A percentile compares a stretch with the other conserved stretches of the same genome.
Evolutionary conservation across 2,888 invertebrate genomes (phyloP).

Genomic region (Coleophora flavipennella): DNA sequence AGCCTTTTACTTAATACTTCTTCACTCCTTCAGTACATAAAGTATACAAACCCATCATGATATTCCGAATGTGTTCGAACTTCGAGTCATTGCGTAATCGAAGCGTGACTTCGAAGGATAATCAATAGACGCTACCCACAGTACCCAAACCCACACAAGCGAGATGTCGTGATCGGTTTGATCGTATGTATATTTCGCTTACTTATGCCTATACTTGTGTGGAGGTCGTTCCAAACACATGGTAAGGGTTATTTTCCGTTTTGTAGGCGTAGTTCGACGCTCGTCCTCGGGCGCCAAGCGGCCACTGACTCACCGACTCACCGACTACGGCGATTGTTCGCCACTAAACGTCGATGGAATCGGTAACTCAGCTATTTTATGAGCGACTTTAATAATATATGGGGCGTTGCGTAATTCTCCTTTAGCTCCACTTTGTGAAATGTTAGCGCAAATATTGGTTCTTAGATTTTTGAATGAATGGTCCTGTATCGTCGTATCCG

Average conservation of each 20-base stretch:
- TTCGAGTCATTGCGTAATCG: constrained; percentile 25
- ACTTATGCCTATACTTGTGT: constrained; percentile 14
- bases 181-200: constrained; percentile 6
- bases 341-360: constrained; percentile 62
- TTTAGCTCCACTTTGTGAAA: constrained; percentile 40
- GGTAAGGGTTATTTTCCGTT: constrained; percentile 43
- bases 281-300: constrained; percentile 52
- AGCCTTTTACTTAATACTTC: constrained; percentile 26
- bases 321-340: constrained; percentile 56
- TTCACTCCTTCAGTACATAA: not conserved
- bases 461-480: constrained; percentile 12
- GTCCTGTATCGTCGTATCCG: no score
- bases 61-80: constrained; percentile 26
- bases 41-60: no score
- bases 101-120: constrained; percentile 33
- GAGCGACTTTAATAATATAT: constrained; percentile 60
- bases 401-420: constrained; percentile 60
- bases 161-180: constrained; percentile 18
- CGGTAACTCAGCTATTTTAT: constrained; percentile 66
- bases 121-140: constrained; percentile 13
- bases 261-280: constrained; percentile 53
- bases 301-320: constrained; percentile 65
- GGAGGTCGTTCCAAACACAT: constrained; percentile 36
- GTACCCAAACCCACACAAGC: constrained; percentile 16
- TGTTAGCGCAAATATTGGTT: constrained; percentile 40